Percentiles rank a stretch among this genome's conserved stretches.
Conservation (phyloP, 2,888 invertebrate species). For the Aporophyla lueneburgensis region DNA sequence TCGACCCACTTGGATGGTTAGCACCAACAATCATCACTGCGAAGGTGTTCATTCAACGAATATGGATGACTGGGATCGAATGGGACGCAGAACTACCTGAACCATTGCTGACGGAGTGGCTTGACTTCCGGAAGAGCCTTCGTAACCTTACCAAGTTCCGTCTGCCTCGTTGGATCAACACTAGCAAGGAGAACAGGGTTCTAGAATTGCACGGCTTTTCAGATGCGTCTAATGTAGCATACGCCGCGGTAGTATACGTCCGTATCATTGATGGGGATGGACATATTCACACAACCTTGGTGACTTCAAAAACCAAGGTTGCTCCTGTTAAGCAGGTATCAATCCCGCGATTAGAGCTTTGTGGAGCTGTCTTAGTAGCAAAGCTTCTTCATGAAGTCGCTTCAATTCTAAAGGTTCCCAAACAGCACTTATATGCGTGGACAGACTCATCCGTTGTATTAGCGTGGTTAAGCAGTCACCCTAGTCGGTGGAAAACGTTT, state of each 20-base stretch:
- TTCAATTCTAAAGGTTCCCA: too few relatives aligned
- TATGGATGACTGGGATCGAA: slow-evolving; percentile 30
- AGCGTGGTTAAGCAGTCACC: too few relatives aligned
- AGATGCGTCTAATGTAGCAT: slow-evolving; percentile 27
- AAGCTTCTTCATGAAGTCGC: too few relatives aligned
- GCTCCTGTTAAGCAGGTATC: too few relatives aligned
- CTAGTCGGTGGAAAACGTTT: slow-evolving; percentile 27
- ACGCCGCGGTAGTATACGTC: not conserved
- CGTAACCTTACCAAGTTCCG: slow-evolving; percentile 7
- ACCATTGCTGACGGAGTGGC: slow-evolving; percentile 21
- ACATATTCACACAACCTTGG: too few relatives aligned
- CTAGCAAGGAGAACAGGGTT: not conserved
- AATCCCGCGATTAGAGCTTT: too few relatives aligned
- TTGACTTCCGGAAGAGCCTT: slow-evolving; percentile 15
- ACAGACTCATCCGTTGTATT: too few relatives aligned
- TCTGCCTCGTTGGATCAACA: slow-evolving; percentile 5
- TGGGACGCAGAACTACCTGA: slow-evolving; percentile 32
- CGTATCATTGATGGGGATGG: not conserved
- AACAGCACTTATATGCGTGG: too few relatives aligned
- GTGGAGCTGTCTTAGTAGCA: too few relatives aligned
- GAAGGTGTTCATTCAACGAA: slow-evolving; percentile 29
- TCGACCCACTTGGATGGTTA: slow-evolving; percentile 13
- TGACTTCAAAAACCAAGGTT: too few relatives aligned
- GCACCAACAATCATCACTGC: slow-evolving; percentile 21
- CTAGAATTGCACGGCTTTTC: slow-evolving; percentile 21